Percentiles rank a stretch among this genome's conserved stretches.
These are phyloP conservation scores for Tetraodon nigroviridis DNA, from an alignment of 2,113 vertebrate species.

Conservation along the genomic window DNA sequence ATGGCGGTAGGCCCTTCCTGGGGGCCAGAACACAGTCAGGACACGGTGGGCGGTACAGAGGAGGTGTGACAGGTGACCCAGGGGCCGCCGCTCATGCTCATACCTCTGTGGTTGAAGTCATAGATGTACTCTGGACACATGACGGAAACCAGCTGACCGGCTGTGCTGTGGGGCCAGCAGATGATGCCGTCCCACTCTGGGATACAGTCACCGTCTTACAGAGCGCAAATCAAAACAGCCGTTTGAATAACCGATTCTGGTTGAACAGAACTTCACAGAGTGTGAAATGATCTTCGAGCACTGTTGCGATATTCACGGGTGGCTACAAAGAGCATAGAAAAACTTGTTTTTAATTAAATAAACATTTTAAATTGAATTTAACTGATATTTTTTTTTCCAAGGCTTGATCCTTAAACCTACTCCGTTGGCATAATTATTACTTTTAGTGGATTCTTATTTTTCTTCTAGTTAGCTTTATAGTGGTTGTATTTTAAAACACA, in stretches of 20 bases:
- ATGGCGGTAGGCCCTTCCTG: slow-evolving; percentile 82
- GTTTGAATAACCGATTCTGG: background rate
- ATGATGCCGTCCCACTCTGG: slow-evolving; percentile 89
- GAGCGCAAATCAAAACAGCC: slow-evolving; percentile 6
- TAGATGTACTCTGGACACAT: slow-evolving; percentile 86
- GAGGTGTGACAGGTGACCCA: background rate
- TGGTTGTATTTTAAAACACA: background rate
- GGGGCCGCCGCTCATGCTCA: background rate
- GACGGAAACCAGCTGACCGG: slow-evolving; percentile 75
- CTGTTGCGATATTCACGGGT: background rate
- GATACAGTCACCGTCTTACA: slow-evolving; percentile 74
- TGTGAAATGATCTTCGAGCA: too few relatives aligned
- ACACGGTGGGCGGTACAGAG: background rate
- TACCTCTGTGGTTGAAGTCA: slow-evolving; percentile 89
- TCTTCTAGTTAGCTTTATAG: background rate
- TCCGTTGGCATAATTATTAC: background rate
- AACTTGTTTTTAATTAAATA: background rate
- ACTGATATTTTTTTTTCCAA: too few relatives aligned
- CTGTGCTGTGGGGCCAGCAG: slow-evolving; percentile 82
- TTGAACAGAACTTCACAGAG: too few relatives aligned
- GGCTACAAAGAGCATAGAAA: background rate
- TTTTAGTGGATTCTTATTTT: background rate
- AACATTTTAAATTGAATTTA: too few relatives aligned
- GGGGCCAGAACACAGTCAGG: background rate
- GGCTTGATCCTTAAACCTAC: too few relatives aligned